phyloP scores from a whole-genome alignment of 2,888 invertebrate genomes.

The Acleris sparsana region DNA sequence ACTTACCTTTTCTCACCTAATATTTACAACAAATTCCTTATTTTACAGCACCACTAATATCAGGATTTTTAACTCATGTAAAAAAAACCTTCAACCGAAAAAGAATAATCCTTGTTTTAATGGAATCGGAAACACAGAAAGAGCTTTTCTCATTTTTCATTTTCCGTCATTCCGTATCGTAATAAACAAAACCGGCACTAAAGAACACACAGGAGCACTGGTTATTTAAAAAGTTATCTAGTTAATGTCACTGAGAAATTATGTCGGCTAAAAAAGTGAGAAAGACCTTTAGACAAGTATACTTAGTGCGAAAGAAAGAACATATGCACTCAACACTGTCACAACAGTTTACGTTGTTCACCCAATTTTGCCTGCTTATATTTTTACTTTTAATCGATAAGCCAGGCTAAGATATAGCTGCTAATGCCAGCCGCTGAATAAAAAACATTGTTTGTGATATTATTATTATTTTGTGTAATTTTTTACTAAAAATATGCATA shows the following conservation, averaged over 20 bases:
- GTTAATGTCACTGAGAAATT: conserved; percentile 8
- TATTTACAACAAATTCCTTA: too few relatives aligned
- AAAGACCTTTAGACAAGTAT: background rate
- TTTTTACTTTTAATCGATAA: conserved; percentile 14
- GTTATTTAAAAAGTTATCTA: background rate
- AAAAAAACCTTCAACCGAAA: too few relatives aligned
- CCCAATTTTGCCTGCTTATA: background rate
- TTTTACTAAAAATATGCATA: background rate
- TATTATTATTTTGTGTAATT: background rate
- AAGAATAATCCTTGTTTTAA: too few relatives aligned
- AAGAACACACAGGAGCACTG: background rate
- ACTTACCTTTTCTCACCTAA: too few relatives aligned
- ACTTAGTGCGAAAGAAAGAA: conserved; percentile 1
- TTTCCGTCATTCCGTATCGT: conserved; percentile 12
- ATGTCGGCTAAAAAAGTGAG: background rate
- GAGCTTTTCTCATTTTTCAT: conserved; percentile 10
- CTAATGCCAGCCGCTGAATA: background rate
- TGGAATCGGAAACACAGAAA: background rate
- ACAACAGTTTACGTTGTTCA: background rate
- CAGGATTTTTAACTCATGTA: background rate
- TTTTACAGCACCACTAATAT: too few relatives aligned
- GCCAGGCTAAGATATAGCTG: background rate
- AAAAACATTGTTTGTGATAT: background rate
- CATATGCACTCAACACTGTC: background rate
- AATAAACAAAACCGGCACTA: conserved; percentile 35